Evolutionary conservation across 1,140 invertebrate species (phyloP).

Genomic region (Helicoverpa armigera): DNA sequence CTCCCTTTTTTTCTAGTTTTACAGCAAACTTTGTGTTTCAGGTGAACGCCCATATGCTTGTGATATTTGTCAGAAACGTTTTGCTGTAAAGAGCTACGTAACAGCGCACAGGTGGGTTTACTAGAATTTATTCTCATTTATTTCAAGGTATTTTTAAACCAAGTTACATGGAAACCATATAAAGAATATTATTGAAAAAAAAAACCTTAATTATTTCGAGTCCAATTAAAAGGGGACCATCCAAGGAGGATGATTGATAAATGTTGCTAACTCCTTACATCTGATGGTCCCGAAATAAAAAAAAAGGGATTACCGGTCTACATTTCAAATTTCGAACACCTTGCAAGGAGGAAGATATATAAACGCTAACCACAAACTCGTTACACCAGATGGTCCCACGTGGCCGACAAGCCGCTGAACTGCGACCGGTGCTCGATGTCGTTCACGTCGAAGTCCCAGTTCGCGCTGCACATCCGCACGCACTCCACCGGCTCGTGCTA

Average conservation of each 20-base stretch:
- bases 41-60: slow-evolving; percentile 91
- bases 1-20: slow-evolving; percentile 34
- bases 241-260: too few species aligned
- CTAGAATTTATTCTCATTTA: background rate
- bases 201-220: too few species aligned
- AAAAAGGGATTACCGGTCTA: too few species aligned
- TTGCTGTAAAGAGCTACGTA: slow-evolving; percentile 92
- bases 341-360: too few species aligned
- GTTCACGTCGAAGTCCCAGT: slow-evolving; percentile 91
- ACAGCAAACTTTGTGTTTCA: slow-evolving; percentile 55
- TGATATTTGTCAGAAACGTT: slow-evolving; percentile 92
- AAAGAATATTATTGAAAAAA: too few species aligned
- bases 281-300: slow-evolving; percentile 88
- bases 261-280: background rate
- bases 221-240: too few species aligned
- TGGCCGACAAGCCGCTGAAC: slow-evolving; percentile 90
- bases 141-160: too few species aligned
- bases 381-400: slow-evolving; percentile 89
- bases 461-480: slow-evolving; percentile 91
- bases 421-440: slow-evolving; percentile 91
- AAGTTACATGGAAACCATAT: too few species aligned
- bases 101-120: slow-evolving; percentile 88
- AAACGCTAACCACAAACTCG: background rate
- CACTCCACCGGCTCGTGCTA: slow-evolving; percentile 90
- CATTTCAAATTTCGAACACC: too few species aligned